phyloP scores from a whole-genome alignment of 1,140 invertebrate species.

The Sweltsa coloradensis region DNA sequence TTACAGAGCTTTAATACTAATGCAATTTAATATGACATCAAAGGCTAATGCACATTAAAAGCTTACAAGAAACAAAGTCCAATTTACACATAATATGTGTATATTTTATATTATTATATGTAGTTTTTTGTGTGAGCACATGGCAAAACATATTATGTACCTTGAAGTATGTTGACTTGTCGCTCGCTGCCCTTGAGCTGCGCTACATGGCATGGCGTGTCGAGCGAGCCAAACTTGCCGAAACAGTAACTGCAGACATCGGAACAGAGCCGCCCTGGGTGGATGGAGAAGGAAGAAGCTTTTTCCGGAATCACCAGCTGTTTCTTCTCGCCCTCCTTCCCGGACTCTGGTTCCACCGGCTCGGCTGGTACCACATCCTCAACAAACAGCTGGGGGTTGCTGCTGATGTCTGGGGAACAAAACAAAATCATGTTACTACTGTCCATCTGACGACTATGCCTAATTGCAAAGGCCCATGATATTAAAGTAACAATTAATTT shows the following conservation, averaged over 20 bases:
- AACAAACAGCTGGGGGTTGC: neutral
- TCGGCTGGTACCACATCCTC: neutral
- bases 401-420: slow-evolving; percentile 2
- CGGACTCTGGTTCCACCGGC: neutral
- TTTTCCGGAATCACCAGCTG: slow-evolving; percentile 73
- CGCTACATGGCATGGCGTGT: slow-evolving; percentile 73
- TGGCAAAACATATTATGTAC: slow-evolving; percentile 34
- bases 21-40: too few species aligned
- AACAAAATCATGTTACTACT: neutral
- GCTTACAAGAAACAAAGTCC: too few species aligned
- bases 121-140: too few species aligned
- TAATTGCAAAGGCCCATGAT: neutral
- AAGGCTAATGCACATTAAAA: too few species aligned
- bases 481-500: too few species aligned
- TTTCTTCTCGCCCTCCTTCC: neutral
- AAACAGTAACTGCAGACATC: slow-evolving; percentile 76
- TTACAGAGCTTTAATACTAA: too few species aligned
- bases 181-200: slow-evolving; percentile 67
- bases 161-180: slow-evolving; percentile 59
- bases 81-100: too few species aligned
- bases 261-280: slow-evolving; percentile 61
- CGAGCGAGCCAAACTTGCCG: slow-evolving; percentile 69
- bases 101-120: too few species aligned
- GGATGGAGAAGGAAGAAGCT: slow-evolving; percentile 72
- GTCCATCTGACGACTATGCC: neutral